phyloP scores from a whole-genome alignment of 2,797 vertebrate genomes.

The Tapera naevia region DNA sequence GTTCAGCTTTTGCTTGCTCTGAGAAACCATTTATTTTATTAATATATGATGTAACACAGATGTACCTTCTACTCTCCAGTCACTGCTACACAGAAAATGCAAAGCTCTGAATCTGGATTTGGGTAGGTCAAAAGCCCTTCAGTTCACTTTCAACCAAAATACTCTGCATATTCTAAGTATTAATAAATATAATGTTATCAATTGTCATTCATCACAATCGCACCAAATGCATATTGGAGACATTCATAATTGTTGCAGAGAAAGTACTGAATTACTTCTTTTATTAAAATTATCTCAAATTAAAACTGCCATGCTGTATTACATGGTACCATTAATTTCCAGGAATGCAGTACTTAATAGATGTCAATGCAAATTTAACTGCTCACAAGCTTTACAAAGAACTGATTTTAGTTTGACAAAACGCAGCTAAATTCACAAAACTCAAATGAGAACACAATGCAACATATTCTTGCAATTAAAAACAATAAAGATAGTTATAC shows the following conservation, averaged over 20 bases:
- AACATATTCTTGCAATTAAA: constrained; percentile 5
- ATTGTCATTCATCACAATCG: not conserved
- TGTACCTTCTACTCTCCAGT: not conserved
- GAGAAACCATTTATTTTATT: not conserved
- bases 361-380: not conserved
- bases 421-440: not conserved
- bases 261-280: not conserved
- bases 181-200: not conserved
- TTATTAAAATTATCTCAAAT: not conserved
- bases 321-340: not conserved
- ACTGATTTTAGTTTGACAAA: not conserved
- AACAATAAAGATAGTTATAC: not conserved
- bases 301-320: not conserved
- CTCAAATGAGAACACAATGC: not conserved
- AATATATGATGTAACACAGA: not conserved
- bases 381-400: not conserved
- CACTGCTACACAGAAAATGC: not conserved
- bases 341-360: not conserved
- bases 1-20: not conserved
- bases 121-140: not conserved
- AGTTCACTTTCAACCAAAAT: not conserved
- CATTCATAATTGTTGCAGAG: not conserved
- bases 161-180: not conserved
- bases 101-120: not conserved
- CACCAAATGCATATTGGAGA: not conserved